phyloP scores from a whole-genome alignment of 2,113 vertebrate genomes.

The Fregata magnificens region DNA sequence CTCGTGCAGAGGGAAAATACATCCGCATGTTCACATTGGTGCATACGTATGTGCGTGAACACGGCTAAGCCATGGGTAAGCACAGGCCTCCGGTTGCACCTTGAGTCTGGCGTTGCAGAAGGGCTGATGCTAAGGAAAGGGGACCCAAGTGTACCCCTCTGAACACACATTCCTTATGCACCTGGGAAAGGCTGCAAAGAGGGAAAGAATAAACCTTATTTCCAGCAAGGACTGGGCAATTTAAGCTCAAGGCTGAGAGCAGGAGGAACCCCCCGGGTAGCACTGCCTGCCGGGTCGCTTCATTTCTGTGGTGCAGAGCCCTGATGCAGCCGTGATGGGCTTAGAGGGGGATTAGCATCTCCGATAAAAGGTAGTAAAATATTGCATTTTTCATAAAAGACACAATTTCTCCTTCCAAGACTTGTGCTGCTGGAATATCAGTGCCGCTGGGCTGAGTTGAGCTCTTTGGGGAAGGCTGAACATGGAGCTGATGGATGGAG shows the following conservation, averaged over 20 bases:
- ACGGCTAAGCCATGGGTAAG: fast-evolving
- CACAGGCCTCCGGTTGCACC: too few relatives aligned
- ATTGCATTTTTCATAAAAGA: neutral
- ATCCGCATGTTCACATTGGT: fast-evolving
- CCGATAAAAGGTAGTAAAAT: neutral
- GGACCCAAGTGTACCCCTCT: neutral
- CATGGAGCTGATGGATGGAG: neutral
- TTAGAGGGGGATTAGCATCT: neutral
- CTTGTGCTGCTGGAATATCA: neutral
- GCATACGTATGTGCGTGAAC: fast-evolving
- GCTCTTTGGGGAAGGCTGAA: neutral
- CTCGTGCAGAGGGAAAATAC: fast-evolving
- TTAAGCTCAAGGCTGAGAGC: neutral
- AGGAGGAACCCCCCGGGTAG: neutral
- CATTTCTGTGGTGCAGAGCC: neutral
- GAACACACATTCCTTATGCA: neutral
- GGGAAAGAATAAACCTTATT: neutral
- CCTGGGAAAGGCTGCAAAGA: neutral
- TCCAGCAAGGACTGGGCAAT: neutral
- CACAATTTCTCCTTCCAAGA: neutral
- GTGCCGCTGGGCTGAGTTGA: neutral
- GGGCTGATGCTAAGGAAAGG: neutral
- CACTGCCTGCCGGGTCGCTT: neutral
- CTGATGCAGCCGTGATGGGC: neutral
- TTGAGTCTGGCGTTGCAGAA: neutral